Evolutionary conservation across 2,113 vertebrate genomes (phyloP).

Genomic region (Thalassoma bifasciatum): DNA sequence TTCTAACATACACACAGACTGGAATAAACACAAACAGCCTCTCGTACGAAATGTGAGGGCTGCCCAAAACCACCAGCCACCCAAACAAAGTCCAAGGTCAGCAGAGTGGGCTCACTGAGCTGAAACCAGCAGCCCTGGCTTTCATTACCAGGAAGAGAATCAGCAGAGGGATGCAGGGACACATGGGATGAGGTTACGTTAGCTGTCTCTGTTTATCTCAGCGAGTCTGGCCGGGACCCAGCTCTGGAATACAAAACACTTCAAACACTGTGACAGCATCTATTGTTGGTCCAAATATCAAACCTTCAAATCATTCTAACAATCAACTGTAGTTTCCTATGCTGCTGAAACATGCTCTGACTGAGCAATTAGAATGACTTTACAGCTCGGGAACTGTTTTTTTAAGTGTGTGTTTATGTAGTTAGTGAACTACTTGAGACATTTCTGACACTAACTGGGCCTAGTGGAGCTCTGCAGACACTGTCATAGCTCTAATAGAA

Average conservation of each 20-base stretch:
- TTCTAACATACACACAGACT: neutral
- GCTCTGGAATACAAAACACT: slow-evolving; percentile 41
- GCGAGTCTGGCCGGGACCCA: slow-evolving; percentile 40
- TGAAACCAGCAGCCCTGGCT: slow-evolving; percentile 58
- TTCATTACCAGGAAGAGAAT: slow-evolving; percentile 64
- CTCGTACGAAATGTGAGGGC: slow-evolving; percentile 24
- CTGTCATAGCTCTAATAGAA: slow-evolving; percentile 36
- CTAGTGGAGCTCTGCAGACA: slow-evolving; percentile 2
- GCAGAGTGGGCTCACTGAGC: slow-evolving; percentile 61
- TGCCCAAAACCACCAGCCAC: slow-evolving; percentile 64
- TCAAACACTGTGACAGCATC: slow-evolving; percentile 25
- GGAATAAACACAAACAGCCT: slow-evolving; percentile 31
- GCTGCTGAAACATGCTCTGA: neutral
- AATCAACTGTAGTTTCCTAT: neutral
- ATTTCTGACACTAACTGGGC: slow-evolving; percentile 22
- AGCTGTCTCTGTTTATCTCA: slow-evolving; percentile 58
- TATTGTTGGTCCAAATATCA: slow-evolving; percentile 27
- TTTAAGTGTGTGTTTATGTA: neutral
- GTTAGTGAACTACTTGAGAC: neutral
- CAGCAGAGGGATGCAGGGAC: slow-evolving; percentile 49
- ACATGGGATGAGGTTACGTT: slow-evolving; percentile 61
- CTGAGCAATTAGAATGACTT: neutral
- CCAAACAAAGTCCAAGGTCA: slow-evolving; percentile 76
- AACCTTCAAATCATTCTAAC: slow-evolving; percentile 32
- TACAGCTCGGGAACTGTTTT: neutral